phyloP scores from a whole-genome alignment of 2,797 vertebrate species.

The Sebastes itinus region DNA sequence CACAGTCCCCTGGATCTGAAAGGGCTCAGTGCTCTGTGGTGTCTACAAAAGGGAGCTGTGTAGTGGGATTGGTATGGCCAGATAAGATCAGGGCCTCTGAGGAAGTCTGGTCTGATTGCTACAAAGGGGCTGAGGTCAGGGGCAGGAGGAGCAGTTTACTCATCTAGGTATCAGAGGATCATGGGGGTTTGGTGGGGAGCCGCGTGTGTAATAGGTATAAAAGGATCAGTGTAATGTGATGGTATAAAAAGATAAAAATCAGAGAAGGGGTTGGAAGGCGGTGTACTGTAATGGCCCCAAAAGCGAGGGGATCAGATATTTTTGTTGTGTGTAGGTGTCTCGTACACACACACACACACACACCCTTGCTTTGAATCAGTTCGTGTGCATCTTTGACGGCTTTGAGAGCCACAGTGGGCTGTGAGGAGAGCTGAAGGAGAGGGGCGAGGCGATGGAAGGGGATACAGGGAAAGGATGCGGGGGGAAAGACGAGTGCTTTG shows the following conservation, averaged over 20 bases:
- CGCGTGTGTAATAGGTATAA: slow-evolving; percentile 81
- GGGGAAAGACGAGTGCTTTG: slow-evolving; percentile 64
- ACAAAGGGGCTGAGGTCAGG: slow-evolving; percentile 83
- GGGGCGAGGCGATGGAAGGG: slow-evolving; percentile 34
- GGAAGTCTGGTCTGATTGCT: slow-evolving; percentile 83
- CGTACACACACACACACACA: slow-evolving; percentile 1
- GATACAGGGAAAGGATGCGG: slow-evolving; percentile 48
- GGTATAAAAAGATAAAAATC: slow-evolving; percentile 83
- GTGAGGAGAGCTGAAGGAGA: slow-evolving; percentile 49
- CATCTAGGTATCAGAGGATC: slow-evolving; percentile 82
- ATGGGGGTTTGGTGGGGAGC: slow-evolving; percentile 69
- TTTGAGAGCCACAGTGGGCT: slow-evolving; percentile 36
- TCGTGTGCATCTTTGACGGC: slow-evolving; percentile 56
- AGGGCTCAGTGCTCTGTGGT: slow-evolving; percentile 71
- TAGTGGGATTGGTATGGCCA: slow-evolving; percentile 76
- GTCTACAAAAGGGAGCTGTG: slow-evolving; percentile 78
- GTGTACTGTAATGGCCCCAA: slow-evolving; percentile 77
- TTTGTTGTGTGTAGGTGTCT: slow-evolving; percentile 54
- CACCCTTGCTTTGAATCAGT: slow-evolving; percentile 27
- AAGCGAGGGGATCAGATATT: slow-evolving; percentile 77
- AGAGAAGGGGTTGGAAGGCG: slow-evolving; percentile 65
- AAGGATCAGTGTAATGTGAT: slow-evolving; percentile 82
- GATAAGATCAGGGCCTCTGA: slow-evolving; percentile 82
- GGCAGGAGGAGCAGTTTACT: slow-evolving; percentile 79
- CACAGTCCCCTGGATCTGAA: slow-evolving; percentile 70